A percentile compares a stretch with the other conserved stretches of the same genome.
Evolutionary conservation across 2,888 invertebrate species (phyloP).

Genomic region (Odontomyia ornata): DNA sequence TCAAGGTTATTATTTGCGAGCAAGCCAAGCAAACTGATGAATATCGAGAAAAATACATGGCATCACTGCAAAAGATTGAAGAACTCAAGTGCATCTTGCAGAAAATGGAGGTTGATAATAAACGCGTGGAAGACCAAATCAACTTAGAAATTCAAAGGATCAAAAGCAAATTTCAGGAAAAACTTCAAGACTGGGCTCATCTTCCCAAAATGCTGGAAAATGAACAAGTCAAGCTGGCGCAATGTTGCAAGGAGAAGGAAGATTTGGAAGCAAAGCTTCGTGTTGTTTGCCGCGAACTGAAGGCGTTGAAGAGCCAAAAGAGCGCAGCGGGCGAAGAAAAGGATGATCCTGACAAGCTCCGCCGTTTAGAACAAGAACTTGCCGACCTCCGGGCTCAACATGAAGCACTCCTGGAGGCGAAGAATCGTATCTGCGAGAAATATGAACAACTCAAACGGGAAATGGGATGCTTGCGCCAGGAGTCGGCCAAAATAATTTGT

Average conservation of each 20-base stretch:
- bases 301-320: constrained; percentile 59
- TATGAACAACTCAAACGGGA: constrained; percentile 56
- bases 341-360: constrained; percentile 53
- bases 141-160: constrained; percentile 59
- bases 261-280: constrained; percentile 57
- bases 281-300: constrained; percentile 60
- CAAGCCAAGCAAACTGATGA: constrained; percentile 59
- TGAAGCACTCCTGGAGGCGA: constrained; percentile 34
- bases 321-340: constrained; percentile 52
- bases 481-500: constrained; percentile 57
- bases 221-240: constrained; percentile 58
- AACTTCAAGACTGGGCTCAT: constrained; percentile 58
- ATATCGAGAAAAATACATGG: constrained; percentile 59
- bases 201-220: constrained; percentile 58
- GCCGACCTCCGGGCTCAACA: constrained; percentile 23
- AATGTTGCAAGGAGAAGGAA: constrained; percentile 57
- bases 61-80: constrained; percentile 60
- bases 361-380: constrained; percentile 11
- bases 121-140: constrained; percentile 60
- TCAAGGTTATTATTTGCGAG: constrained; percentile 58
- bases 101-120: constrained; percentile 58
- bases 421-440: constrained; percentile 58
- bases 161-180: constrained; percentile 58
- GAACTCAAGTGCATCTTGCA: constrained; percentile 61
- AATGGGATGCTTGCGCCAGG: constrained; percentile 56